A percentile compares a stretch with the other conserved stretches of the same genome.
Evolutionary conservation across 1,140 invertebrate species (phyloP).

Genomic region (Drosophila aff.): DNA sequence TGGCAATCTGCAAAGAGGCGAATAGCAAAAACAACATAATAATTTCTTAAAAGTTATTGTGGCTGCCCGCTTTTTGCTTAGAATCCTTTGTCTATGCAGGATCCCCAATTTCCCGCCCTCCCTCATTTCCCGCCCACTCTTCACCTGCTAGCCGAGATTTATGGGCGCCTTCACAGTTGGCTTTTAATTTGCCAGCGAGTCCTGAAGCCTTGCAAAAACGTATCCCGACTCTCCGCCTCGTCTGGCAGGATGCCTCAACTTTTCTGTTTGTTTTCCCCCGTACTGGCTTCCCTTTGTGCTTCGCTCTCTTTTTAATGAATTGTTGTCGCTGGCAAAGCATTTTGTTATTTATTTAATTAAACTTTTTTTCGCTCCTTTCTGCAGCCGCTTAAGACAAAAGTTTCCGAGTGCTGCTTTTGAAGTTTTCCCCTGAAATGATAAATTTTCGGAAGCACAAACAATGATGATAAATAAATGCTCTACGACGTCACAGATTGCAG

Average conservation of each 20-base stretch:
- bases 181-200: constrained; percentile 75
- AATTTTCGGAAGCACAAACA: constrained; percentile 42
- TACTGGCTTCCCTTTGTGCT: constrained; percentile 51
- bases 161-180: constrained; percentile 65
- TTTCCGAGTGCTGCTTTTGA: constrained; percentile 57
- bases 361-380: constrained; percentile 57
- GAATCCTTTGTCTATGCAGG: constrained; percentile 61
- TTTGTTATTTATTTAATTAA: constrained; percentile 82
- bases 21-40: constrained; percentile 38
- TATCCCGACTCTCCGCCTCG: constrained; percentile 39
- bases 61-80: constrained; percentile 44
- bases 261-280: constrained; percentile 59
- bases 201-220: constrained; percentile 51
- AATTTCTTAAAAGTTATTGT: constrained; percentile 68
- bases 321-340: constrained; percentile 73
- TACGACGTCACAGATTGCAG: constrained; percentile 3
- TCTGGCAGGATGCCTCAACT: constrained; percentile 57
- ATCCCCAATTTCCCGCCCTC: neutral
- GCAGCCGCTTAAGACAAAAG: constrained; percentile 54
- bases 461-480: constrained; percentile 4
- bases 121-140: neutral
- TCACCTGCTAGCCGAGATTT: constrained; percentile 63
- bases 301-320: constrained; percentile 49
- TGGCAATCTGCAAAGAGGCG: constrained; percentile 23
- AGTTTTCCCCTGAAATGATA: constrained; percentile 58